These are phyloP conservation scores for Pagetopsis macropterus DNA, from an alignment of 2,797 vertebrate species.

Conservation along the genomic window DNA sequence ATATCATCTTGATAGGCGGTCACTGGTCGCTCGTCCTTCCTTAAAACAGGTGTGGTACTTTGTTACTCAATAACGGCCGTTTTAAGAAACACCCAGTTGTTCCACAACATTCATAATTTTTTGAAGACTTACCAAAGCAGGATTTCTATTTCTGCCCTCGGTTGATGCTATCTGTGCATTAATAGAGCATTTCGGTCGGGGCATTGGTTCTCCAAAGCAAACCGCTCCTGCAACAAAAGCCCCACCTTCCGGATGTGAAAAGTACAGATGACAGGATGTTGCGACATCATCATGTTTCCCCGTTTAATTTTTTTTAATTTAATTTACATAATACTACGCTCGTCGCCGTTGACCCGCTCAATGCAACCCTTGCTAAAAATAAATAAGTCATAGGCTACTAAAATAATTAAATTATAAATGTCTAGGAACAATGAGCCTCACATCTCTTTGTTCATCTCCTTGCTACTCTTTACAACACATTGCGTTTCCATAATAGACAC, in stretches of 20 bases:
- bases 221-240: conserved; percentile 72
- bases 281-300: background rate
- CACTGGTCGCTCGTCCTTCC: conserved; percentile 27
- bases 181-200: conserved; percentile 49
- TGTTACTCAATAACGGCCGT: background rate
- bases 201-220: conserved; percentile 60
- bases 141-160: conserved; percentile 48
- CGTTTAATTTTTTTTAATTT: background rate
- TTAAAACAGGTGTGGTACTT: conserved; percentile 43
- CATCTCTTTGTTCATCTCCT: too few species aligned
- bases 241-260: conserved; percentile 73
- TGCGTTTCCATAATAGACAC: too few species aligned
- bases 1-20: background rate
- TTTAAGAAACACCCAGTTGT: background rate
- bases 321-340: background rate
- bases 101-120: accelerated
- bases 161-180: conserved; percentile 78
- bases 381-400: background rate
- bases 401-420: background rate
- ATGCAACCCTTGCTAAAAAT: background rate
- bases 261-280: conserved; percentile 44
- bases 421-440: background rate
- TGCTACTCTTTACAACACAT: too few species aligned
- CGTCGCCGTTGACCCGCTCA: background rate
- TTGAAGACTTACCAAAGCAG: conserved; percentile 68